Conservation (phyloP, 2,113 vertebrate genomes). For the Gymnarchus niloticus region DNA sequence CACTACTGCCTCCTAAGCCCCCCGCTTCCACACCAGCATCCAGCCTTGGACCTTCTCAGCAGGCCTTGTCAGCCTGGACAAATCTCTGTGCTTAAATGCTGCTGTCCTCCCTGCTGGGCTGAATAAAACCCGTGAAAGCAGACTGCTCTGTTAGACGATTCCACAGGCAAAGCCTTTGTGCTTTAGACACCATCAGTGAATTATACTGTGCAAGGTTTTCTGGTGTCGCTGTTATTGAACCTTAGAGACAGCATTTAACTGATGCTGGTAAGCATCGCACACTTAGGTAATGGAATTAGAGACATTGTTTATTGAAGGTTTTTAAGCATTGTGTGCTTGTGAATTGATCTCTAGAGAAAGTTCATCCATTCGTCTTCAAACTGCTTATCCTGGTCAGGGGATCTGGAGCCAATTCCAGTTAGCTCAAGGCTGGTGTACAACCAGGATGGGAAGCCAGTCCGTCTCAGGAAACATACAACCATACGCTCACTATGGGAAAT, state of each 20-base stretch:
- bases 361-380: no score
- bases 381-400: no score
- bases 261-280: background rate
- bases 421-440: no score
- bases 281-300: background rate
- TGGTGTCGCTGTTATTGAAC: background rate
- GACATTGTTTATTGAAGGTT: background rate
- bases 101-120: background rate
- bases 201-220: background rate
- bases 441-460: no score
- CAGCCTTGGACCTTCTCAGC: background rate
- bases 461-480: no score
- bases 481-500: no score
- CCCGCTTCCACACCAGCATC: background rate
- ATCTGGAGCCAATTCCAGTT: no score
- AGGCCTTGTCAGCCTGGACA: background rate
- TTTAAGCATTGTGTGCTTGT: background rate
- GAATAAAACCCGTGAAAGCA: background rate
- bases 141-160: background rate
- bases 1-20: background rate
- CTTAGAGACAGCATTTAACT: background rate
- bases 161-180: background rate
- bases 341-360: background rate
- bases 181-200: background rate
- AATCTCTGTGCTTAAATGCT: background rate